phyloP scores from a whole-genome alignment of 2,888 invertebrate species.

The Urechis unicinctus region DNA sequence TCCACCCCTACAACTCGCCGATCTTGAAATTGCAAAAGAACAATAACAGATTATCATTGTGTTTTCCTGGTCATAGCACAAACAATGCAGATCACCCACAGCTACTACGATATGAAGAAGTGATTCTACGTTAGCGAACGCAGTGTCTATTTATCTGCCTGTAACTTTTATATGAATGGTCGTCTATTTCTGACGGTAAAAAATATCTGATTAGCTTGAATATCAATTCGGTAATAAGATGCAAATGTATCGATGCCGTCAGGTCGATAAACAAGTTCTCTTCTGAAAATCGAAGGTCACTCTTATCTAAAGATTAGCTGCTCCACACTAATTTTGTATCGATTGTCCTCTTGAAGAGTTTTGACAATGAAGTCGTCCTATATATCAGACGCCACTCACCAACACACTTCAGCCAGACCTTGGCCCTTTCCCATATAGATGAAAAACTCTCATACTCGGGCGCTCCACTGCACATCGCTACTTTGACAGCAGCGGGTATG shows the following conservation, averaged over 20 bases:
- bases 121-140: too few relatives aligned
- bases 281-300: not conserved
- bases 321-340: not conserved
- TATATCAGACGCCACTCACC: slow-evolving; percentile 12
- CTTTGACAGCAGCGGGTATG: slow-evolving; percentile 23
- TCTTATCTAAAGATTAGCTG: not conserved
- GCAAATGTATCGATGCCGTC: too few relatives aligned
- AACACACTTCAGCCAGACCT: slow-evolving; percentile 23
- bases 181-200: too few relatives aligned
- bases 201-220: too few relatives aligned
- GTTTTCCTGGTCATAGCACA: not conserved
- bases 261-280: too few relatives aligned
- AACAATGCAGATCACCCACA: not conserved
- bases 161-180: too few relatives aligned
- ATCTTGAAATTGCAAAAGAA: slow-evolving; percentile 15
- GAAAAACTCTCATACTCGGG: slow-evolving; percentile 21
- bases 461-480: slow-evolving; percentile 24
- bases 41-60: too few relatives aligned
- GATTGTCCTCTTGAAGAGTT: not conserved
- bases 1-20: slow-evolving; percentile 21
- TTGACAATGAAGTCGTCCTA: not conserved
- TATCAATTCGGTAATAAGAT: too few relatives aligned
- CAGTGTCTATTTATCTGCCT: too few relatives aligned
- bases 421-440: slow-evolving; percentile 21
- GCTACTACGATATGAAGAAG: too few relatives aligned